phyloP scores from a whole-genome alignment of 2,888 invertebrate genomes.

The Parelbella ahira region DNA sequence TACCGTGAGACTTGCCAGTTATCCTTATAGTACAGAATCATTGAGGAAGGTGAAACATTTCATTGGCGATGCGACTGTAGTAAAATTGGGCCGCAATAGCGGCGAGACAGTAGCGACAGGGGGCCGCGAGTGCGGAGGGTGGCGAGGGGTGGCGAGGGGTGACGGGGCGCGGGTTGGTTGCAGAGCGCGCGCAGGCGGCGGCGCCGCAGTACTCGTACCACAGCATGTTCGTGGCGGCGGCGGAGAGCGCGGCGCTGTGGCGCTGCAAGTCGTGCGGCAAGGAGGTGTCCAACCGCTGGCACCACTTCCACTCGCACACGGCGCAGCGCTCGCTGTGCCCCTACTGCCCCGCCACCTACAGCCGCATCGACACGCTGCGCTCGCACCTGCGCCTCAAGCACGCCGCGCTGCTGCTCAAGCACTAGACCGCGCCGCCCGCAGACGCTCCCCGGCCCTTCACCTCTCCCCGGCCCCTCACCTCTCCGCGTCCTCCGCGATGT shows the following conservation, averaged over 20 bases:
- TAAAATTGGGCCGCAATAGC: conserved; percentile 7
- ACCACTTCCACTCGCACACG: conserved; percentile 92
- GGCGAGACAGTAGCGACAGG: too few species aligned
- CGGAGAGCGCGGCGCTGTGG: conserved; percentile 87
- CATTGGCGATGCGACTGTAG: conserved; percentile 18
- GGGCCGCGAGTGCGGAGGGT: background rate
- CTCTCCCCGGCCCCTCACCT: too few species aligned
- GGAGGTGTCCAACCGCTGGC: conserved; percentile 93
- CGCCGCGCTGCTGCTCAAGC: conserved; percentile 72
- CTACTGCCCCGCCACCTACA: conserved; percentile 92
- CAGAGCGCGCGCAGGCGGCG: conserved; percentile 51
- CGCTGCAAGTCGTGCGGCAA: conserved; percentile 91
- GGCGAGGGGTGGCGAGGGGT: conserved; percentile 24
- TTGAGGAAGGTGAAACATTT: conserved; percentile 5
- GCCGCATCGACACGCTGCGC: conserved; percentile 92
- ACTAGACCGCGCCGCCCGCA: conserved; percentile 41
- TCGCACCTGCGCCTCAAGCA: conserved; percentile 90
- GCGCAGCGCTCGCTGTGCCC: conserved; percentile 90
- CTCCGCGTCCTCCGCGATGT: too few species aligned
- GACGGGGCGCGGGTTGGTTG: conserved; percentile 42
- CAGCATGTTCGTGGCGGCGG: conserved; percentile 89
- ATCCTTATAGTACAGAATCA: background rate
- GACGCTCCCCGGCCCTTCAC: conserved; percentile 28
- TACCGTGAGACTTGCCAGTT: background rate
- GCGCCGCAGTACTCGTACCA: conserved; percentile 85